phyloP scores from a whole-genome alignment of 92 coral and sea anemone genomes.

The Siderastrea siderea region DNA sequence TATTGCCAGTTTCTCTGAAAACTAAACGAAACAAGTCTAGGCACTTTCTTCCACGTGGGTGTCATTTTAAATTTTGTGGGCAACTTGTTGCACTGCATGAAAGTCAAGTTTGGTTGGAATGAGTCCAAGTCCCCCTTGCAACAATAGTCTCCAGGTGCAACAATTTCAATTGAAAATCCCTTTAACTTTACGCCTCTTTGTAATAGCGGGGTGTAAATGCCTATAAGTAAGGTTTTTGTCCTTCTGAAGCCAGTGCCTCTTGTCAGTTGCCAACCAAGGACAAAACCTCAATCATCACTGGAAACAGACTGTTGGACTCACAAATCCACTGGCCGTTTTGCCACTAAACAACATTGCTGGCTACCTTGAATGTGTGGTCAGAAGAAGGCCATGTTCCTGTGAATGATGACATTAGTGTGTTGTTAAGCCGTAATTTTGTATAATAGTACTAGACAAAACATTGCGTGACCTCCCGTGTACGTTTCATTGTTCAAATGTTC shows the following conservation, averaged over 20 bases:
- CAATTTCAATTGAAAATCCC: slow-evolving; percentile 71
- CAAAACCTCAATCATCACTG: slow-evolving; percentile 61
- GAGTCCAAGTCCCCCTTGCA: slow-evolving; percentile 53
- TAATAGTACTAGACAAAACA: no score
- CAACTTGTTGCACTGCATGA: slow-evolving; percentile 51
- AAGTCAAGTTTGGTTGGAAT: slow-evolving; percentile 51
- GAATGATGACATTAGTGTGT: no score
- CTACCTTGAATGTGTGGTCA: slow-evolving; percentile 62
- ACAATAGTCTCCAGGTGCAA: slow-evolving; percentile 46
- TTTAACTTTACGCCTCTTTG: slow-evolving; percentile 10
- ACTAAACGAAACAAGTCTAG: slow-evolving; percentile 38
- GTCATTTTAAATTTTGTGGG: slow-evolving; percentile 31
- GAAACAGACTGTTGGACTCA: slow-evolving; percentile 53
- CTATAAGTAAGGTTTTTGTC: slow-evolving; percentile 26
- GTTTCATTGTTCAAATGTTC: no score
- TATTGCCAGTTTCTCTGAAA: slow-evolving; percentile 21
- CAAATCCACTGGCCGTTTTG: slow-evolving; percentile 49
- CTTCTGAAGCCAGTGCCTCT: slow-evolving; percentile 50
- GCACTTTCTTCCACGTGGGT: slow-evolving; percentile 27
- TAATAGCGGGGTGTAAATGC: slow-evolving; percentile 3
- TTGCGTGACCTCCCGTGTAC: no score
- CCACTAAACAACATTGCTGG: slow-evolving; percentile 52
- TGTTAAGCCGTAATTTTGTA: no score
- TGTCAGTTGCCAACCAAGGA: slow-evolving; percentile 64
- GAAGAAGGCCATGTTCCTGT: no score